These are phyloP conservation scores for Ochropleura plecta DNA, from an alignment of 2,888 invertebrate species.

Conservation along the genomic window DNA sequence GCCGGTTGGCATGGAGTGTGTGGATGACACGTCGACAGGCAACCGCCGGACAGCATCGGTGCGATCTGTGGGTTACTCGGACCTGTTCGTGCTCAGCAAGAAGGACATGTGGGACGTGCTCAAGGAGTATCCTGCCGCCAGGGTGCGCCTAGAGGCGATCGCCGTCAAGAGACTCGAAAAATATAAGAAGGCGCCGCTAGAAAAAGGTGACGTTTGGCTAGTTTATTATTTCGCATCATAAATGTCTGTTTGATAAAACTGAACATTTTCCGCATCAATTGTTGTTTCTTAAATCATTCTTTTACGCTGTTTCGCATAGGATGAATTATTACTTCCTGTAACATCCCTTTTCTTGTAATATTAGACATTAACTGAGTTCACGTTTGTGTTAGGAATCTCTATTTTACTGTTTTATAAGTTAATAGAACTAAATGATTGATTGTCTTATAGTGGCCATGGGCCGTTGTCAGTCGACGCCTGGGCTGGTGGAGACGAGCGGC, in stretches of 20 bases:
- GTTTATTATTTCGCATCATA: slow-evolving; percentile 23
- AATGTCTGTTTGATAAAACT: slow-evolving; percentile 38
- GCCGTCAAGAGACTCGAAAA: slow-evolving; percentile 99
- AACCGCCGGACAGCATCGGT: slow-evolving; percentile 99
- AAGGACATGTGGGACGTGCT: slow-evolving; percentile 99
- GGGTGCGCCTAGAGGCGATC: slow-evolving; percentile 98
- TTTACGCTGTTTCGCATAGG: slow-evolving; percentile 20
- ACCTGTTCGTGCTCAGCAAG: slow-evolving; percentile 99
- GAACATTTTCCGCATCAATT: slow-evolving; percentile 32
- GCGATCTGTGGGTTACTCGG: slow-evolving; percentile 99
- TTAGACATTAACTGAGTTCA: slow-evolving; percentile 16
- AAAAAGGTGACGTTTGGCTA: slow-evolving; percentile 93
- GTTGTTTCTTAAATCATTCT: slow-evolving; percentile 32
- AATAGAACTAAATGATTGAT: not conserved
- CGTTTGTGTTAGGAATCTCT: slow-evolving; percentile 10
- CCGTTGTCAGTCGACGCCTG: slow-evolving; percentile 98
- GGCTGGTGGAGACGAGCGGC: slow-evolving; percentile 97
- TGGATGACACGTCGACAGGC: slow-evolving; percentile 93
- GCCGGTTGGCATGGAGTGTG: slow-evolving; percentile 90
- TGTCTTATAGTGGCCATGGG: slow-evolving; percentile 95
- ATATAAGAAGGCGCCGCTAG: slow-evolving; percentile 98
- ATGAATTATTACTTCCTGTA: slow-evolving; percentile 41
- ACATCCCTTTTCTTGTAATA: slow-evolving; percentile 7
- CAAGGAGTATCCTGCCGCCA: slow-evolving; percentile 98
- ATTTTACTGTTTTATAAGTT: not conserved